Evolutionary conservation across 2,797 vertebrate species (phyloP), one percentile per base, ranked within the genome.

Genomic region (Thamnophis elegans): DNA sequence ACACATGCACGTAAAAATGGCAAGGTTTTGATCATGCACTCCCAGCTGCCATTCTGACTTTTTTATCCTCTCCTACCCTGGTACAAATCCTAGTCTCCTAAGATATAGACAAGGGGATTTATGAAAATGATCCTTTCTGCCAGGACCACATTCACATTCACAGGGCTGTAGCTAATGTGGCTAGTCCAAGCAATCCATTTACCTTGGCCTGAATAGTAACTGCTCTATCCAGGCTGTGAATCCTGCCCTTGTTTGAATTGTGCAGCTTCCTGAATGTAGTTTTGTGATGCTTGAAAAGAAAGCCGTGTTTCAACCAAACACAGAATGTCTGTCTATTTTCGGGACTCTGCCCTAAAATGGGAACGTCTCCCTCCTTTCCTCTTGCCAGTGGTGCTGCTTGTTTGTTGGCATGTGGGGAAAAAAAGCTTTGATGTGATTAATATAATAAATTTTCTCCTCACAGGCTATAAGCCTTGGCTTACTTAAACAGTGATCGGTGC

Each of bases 181-280:
- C n/a, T 93, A 96, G 97, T 96, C 96, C 97, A 97, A 97, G 96
- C 96, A 94, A 96, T 97, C 97, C 96, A 98, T 97, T 97, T 97
- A 97, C 97, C 97, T 97, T 97, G 97, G 97, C 96, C 94, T 94
- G 91, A 96, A 96, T 94, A 96, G 96, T 97, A 97, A 98, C 98
- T 95, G 97, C 97, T 97, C 96, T 95, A 97, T 97, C 97, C 97
- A 96, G 96, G 18, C 95, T 94, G 94, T 98, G 97, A 98, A 98
- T 98, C 97, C 97, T 97, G 95, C 94, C 97, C 97, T 98, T 98
- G 97, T 98, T 97, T 98, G 97, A 97, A 97, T 97, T 97, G 97
- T 97, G 95, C 96, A 96, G 95, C 92, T 95, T 96, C 97, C 97
- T 98, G 97, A 98, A 98, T 98, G 97, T 98, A 96, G 97, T 97